Evolutionary conservation across 2,113 vertebrate species (phyloP).

Genomic region (Melanostigma gelatinosum): DNA sequence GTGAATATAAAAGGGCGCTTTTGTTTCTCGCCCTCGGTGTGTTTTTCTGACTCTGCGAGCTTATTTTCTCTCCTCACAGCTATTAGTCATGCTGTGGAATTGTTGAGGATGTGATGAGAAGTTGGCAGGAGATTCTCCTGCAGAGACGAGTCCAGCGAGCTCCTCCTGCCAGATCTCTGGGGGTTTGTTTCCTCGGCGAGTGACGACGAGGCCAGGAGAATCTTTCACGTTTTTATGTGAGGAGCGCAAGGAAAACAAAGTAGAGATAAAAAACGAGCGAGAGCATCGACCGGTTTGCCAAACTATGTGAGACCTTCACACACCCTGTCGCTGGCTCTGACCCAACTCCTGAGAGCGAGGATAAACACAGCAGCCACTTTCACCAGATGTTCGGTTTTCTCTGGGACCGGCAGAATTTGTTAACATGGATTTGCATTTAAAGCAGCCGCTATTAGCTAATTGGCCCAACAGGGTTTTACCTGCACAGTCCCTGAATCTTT

Average conservation of each 20-base stretch:
- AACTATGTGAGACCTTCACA: slow-evolving; percentile 27
- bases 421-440: slow-evolving; percentile 12
- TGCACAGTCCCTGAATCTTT: background rate
- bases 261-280: slow-evolving; percentile 3
- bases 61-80: slow-evolving; percentile 43
- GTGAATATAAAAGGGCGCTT: background rate
- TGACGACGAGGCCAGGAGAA: slow-evolving; percentile 23
- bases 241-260: background rate
- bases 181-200: slow-evolving; percentile 43
- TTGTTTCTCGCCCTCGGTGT: background rate
- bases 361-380: slow-evolving; percentile 29
- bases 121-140: slow-evolving; percentile 58
- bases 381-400: slow-evolving; percentile 62
- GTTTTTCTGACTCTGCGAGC: slow-evolving; percentile 24
- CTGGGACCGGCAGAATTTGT: slow-evolving; percentile 35
- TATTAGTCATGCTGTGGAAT: slow-evolving; percentile 63
- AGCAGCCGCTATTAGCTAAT: background rate
- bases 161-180: slow-evolving; percentile 48
- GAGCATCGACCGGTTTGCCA: slow-evolving; percentile 24
- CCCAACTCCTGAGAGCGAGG: slow-evolving; percentile 41
- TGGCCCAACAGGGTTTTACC: slow-evolving; percentile 14
- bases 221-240: slow-evolving; percentile 1
- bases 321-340: slow-evolving; percentile 36
- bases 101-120: slow-evolving; percentile 54
- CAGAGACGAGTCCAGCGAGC: slow-evolving; percentile 58